Conservation (phyloP, 2,888 invertebrate genomes). For the Cryptocheilus praepositus region DNA sequence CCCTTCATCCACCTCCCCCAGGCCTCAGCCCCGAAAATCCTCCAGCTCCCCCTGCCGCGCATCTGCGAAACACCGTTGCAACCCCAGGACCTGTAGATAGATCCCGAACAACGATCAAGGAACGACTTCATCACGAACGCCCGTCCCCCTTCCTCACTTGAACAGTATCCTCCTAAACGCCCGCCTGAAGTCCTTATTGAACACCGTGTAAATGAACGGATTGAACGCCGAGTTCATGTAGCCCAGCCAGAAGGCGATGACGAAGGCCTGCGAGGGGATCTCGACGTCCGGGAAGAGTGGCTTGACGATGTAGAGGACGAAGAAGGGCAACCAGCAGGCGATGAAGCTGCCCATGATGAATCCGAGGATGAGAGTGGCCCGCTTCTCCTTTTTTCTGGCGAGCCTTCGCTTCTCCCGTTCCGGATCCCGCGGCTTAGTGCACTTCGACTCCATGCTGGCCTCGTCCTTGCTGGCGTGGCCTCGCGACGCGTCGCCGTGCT, state of each 20-base stretch:
- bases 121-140: too few relatives aligned
- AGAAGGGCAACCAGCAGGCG: conserved; percentile 98
- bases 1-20: too few relatives aligned
- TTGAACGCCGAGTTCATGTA: conserved; percentile 98
- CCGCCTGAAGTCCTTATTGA: conserved; percentile 97
- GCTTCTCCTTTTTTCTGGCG: conserved; percentile 95
- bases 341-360: conserved; percentile 99
- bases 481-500: conserved; percentile 63
- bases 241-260: conserved; percentile 96
- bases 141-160: conserved; percentile 81
- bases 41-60: too few relatives aligned
- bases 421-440: conserved; percentile 90
- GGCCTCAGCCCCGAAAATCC: too few relatives aligned
- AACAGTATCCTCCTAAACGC: conserved; percentile 97
- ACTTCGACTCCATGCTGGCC: conserved; percentile 81
- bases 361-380: conserved; percentile 96
- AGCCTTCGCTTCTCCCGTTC: conserved; percentile 94
- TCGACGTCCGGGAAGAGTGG: conserved; percentile 85
- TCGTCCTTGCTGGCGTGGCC: conserved; percentile 66
- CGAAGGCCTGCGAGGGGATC: conserved; percentile 90
- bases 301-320: conserved; percentile 92
- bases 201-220: conserved; percentile 97
- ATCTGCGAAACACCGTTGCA: too few relatives aligned
- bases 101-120: too few relatives aligned
- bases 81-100: too few relatives aligned